Conservation (phyloP, 1,140 invertebrate genomes). For the Phymastichus coffea region DNA sequence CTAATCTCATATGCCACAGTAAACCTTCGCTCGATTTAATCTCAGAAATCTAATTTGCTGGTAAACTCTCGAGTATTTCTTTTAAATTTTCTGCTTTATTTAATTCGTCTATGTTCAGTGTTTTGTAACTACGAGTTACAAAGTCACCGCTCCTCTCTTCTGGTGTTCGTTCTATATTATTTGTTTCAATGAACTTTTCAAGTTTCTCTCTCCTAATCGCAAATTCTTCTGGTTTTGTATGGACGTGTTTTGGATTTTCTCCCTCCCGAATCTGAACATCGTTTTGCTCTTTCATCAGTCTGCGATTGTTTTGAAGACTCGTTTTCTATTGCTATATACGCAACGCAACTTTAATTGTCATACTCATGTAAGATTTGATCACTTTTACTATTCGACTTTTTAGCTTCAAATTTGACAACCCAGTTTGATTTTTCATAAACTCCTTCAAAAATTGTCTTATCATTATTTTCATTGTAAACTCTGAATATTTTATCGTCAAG, state of each 20-base stretch:
- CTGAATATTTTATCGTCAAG: background rate
- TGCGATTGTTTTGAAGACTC: slow-evolving; percentile 25
- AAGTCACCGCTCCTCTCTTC: too few relatives aligned
- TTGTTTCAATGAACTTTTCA: slow-evolving; percentile 14
- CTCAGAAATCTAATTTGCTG: slow-evolving; percentile 6
- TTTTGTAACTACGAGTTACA: too few relatives aligned
- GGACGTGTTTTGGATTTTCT: slow-evolving; percentile 14
- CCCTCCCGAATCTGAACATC: slow-evolving; percentile 17
- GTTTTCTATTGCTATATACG: background rate
- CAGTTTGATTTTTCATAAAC: slow-evolving; percentile 19
- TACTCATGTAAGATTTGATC: too few relatives aligned
- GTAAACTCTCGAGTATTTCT: slow-evolving; percentile 15
- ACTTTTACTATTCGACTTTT: too few relatives aligned
- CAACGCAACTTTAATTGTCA: slow-evolving; percentile 1
- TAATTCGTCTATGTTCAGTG: too few relatives aligned
- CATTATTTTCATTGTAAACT: background rate
- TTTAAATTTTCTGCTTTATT: slow-evolving; percentile 10
- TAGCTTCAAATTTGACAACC: slow-evolving; percentile 9
- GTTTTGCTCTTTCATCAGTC: slow-evolving; percentile 11
- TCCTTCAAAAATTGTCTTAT: background rate
- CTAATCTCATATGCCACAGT: slow-evolving; percentile 33
- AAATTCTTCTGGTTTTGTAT: slow-evolving; percentile 20
- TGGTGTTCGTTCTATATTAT: too few relatives aligned
- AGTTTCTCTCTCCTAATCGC: slow-evolving; percentile 33
- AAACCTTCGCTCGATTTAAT: slow-evolving; percentile 27